Base-by-base conservation (phyloP, 2,113 vertebrate genomes). In the Alexandromys fortis region DNA sequence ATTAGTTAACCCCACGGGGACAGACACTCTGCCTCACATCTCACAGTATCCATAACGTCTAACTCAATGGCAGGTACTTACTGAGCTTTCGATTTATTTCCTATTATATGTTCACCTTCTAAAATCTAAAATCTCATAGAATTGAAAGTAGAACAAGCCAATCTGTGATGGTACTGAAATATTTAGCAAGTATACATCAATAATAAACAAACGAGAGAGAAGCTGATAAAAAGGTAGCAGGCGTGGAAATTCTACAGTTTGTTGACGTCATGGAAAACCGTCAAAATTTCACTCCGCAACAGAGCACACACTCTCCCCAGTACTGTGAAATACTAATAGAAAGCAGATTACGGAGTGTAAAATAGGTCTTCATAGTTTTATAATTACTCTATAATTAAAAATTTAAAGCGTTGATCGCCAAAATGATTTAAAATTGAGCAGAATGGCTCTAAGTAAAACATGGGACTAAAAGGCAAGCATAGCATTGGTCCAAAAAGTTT, bases 361-460 rank as follows among this genome's bases (percentile, higher is more conserved):
- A 81, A 75, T 3, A 49, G 5, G 10, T 24, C 14, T 89, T 10
- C 47, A 21, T 58, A 91, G 83, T 91, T 81, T 92, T 82, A 88
- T 16, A 90, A 7, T 89, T 91, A 1, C 42, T 79, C 21, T 77
- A 5, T 78, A 61, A 47, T 45, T 13, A 38, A 8, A 86, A 95
- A 92, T 73, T 73, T 61, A 16, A 92, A 92, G 45, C 6, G 30
- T 75, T 45, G 13, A 82, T n/a, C 14, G 68, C 52, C 86, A 14
- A 90, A 94, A 92, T 61, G 86, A 75, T 63, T 94, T 72, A 76
- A 90, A 92, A 73, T n/a, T 94, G 72, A 76, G 26, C 47, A 42
- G 75, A 94, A 88, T 7, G 52, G n/a, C 85, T 91, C 19, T n/a
- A 93, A 81, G 78, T 49, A 89, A 91, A 81, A 5, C 9, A 61